Conservation (phyloP, 1,140 invertebrate genomes). For the Bombyx mandarina region DNA sequence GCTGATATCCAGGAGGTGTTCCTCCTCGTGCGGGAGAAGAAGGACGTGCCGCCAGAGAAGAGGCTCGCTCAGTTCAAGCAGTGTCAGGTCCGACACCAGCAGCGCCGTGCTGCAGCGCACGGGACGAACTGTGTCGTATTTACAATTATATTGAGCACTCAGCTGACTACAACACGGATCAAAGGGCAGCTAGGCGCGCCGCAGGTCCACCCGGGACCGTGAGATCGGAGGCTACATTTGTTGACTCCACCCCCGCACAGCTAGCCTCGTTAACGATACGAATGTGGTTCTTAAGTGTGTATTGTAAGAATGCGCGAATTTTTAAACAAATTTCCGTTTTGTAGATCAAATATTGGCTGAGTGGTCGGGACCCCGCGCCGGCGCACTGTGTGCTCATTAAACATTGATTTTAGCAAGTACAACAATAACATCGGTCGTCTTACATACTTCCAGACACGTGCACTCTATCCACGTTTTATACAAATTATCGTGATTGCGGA, state of each 20-base stretch:
- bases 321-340: too few relatives aligned
- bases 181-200: neutral
- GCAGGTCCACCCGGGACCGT: neutral
- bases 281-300: too few relatives aligned
- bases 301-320: too few relatives aligned
- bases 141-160: neutral
- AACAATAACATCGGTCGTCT: too few relatives aligned
- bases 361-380: too few relatives aligned
- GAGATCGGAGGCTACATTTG: neutral
- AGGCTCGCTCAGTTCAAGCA: slow-evolving; percentile 78
- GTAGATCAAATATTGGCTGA: too few relatives aligned
- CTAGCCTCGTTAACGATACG: too few relatives aligned
- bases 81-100: slow-evolving; percentile 65
- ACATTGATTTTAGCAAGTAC: too few relatives aligned
- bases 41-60: slow-evolving; percentile 77
- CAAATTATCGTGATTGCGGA: too few relatives aligned
- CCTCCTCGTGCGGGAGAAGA: slow-evolving; percentile 85
- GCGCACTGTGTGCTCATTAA: too few relatives aligned
- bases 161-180: neutral
- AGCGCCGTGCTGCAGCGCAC: neutral
- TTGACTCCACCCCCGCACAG: neutral
- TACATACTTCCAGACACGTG: too few relatives aligned
- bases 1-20: slow-evolving; percentile 85
- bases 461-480: too few relatives aligned
- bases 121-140: neutral